Percentiles rank a stretch among this genome's conserved stretches.
phyloP scores from a whole-genome alignment of 2,113 vertebrate genomes.

The Cynocephalus volans region DNA sequence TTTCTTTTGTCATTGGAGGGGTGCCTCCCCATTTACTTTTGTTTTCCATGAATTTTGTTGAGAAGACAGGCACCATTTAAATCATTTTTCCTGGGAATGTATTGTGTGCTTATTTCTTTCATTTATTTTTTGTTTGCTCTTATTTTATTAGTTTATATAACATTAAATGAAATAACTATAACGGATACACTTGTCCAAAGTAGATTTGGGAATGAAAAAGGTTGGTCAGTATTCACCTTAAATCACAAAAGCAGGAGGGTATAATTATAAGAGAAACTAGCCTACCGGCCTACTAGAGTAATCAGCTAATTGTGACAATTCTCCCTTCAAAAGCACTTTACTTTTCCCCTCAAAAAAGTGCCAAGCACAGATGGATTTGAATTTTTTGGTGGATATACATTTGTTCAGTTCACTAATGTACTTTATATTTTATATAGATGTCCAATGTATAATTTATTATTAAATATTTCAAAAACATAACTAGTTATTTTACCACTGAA shows the following conservation, averaged over 20 bases:
- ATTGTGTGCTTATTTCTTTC: neutral
- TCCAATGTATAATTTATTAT: neutral
- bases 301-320: too few species aligned
- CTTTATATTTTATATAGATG: neutral
- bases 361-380: too few species aligned
- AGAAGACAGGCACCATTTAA: neutral
- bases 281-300: too few species aligned
- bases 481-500: neutral
- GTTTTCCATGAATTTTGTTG: neutral
- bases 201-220: too few species aligned
- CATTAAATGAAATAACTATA: too few species aligned
- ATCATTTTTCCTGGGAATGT: neutral
- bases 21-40: neutral
- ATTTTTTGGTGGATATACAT: neutral
- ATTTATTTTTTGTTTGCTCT: neutral
- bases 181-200: too few species aligned
- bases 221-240: too few species aligned
- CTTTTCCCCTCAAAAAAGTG: too few species aligned
- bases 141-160: too few species aligned
- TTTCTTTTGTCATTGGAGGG: neutral
- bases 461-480: constrained; percentile 23
- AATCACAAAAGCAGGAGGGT: too few species aligned
- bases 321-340: too few species aligned
- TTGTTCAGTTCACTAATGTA: neutral
- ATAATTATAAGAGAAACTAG: too few species aligned